A percentile compares a stretch with the other conserved stretches of the same genome.
Conservation (phyloP, 2,888 invertebrate genomes). For the Pristionchus mayeri region DNA sequence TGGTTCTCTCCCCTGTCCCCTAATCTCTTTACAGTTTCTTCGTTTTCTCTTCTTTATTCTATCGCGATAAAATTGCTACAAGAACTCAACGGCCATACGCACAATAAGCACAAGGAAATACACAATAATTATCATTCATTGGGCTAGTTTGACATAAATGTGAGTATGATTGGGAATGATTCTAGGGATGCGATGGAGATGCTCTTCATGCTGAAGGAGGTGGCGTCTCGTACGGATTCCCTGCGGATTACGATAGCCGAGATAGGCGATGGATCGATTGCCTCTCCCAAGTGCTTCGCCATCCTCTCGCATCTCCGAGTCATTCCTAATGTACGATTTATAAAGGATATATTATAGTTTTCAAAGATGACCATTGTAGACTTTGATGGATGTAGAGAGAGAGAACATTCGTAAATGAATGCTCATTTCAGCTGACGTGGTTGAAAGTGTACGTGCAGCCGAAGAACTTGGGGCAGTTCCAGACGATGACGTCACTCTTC, state of each 20-base stretch:
- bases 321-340: conserved; percentile 7
- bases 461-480: conserved; percentile 1
- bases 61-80: no score
- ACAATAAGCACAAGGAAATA: no score
- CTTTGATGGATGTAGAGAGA: no score
- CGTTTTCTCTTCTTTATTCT: no score
- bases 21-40: no score
- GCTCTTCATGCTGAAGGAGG: conserved; percentile 23
- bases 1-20: no score
- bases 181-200: background rate
- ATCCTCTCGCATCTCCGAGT: background rate
- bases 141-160: no score
- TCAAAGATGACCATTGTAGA: no score
- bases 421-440: conserved; percentile 8
- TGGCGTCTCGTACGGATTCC: conserved; percentile 42
- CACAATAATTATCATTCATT: no score
- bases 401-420: background rate
- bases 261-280: conserved; percentile 5
- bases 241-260: conserved; percentile 41
- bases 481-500: background rate
- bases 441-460: conserved; percentile 4
- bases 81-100: no score
- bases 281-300: background rate
- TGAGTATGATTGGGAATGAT: background rate
- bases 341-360: background rate